These are phyloP conservation scores for Ceratina australensis DNA, from an alignment of 1,140 invertebrate genomes.

Conservation along the genomic window DNA sequence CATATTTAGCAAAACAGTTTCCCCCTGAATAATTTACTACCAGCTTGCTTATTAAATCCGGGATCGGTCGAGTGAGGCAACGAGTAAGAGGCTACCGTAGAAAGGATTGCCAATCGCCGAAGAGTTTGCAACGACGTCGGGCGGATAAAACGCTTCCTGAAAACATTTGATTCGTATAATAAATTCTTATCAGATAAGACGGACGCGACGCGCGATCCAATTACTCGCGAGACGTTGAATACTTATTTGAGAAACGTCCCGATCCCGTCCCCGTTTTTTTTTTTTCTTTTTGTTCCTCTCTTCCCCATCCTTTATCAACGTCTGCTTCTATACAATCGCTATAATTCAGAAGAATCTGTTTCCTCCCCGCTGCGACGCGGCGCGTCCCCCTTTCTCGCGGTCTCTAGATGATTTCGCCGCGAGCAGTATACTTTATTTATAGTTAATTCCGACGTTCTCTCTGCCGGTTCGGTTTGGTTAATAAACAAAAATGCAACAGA, in stretches of 20 bases:
- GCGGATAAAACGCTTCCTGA: constrained; percentile 61
- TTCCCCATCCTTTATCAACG: constrained; percentile 38
- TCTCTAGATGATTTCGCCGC: constrained; percentile 63
- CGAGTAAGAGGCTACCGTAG: constrained; percentile 11
- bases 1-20: not conserved
- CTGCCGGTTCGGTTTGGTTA: constrained; percentile 52
- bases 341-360: constrained; percentile 19
- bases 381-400: constrained; percentile 1
- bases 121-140: constrained; percentile 21
- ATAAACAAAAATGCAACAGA: constrained; percentile 50
- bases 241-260: constrained; percentile 64
- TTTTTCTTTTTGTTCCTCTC: constrained; percentile 36
- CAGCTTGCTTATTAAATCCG: constrained; percentile 50
- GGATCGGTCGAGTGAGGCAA: constrained; percentile 18
- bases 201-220: constrained; percentile 66
- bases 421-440: constrained; percentile 75
- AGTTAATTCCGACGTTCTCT: constrained; percentile 55
- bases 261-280: constrained; percentile 33
- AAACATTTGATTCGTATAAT: constrained; percentile 75
- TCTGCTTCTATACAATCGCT: constrained; percentile 3
- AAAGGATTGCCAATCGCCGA: constrained; percentile 59
- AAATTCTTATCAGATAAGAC: constrained; percentile 70
- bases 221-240: constrained; percentile 70
- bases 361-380: constrained; percentile 4
- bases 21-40: constrained; percentile 16